Conservation (phyloP, 2,888 invertebrate genomes). For the Parnassius apollo region DNA sequence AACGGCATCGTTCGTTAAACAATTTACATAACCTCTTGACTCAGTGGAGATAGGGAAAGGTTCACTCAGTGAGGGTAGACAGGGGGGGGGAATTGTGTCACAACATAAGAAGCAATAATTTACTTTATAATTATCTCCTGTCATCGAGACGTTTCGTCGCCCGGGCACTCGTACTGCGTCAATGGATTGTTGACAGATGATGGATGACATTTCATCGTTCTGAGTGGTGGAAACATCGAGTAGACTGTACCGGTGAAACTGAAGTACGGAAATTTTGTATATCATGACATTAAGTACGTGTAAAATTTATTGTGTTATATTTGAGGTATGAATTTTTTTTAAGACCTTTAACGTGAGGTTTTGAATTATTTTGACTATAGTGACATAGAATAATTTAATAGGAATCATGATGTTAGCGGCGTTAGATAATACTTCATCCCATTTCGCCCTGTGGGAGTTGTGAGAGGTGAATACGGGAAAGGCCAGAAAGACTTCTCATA, state of each 20-base stretch:
- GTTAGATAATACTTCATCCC: no score
- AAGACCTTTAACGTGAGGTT: no score
- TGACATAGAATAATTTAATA: no score
- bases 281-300: neutral
- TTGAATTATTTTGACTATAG: no score
- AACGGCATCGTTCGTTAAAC: conserved; percentile 64
- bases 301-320: neutral
- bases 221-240: conserved; percentile 22
- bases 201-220: conserved; percentile 20
- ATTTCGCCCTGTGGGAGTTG: no score
- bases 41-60: conserved; percentile 30
- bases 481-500: no score
- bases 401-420: no score
- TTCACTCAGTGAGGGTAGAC: conserved; percentile 12
- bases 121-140: conserved; percentile 33
- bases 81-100: conserved; percentile 23
- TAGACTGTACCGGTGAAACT: conserved; percentile 9
- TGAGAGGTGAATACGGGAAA: no score
- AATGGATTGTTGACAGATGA: conserved; percentile 25
- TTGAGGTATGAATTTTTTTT: neutral
- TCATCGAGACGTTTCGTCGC: conserved; percentile 19
- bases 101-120: conserved; percentile 35
- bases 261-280: conserved; percentile 5
- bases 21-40: conserved; percentile 66
- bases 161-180: conserved; percentile 15